phyloP scores from a whole-genome alignment of 2,113 vertebrate species.

The Craseonycteris thonglongyai region DNA sequence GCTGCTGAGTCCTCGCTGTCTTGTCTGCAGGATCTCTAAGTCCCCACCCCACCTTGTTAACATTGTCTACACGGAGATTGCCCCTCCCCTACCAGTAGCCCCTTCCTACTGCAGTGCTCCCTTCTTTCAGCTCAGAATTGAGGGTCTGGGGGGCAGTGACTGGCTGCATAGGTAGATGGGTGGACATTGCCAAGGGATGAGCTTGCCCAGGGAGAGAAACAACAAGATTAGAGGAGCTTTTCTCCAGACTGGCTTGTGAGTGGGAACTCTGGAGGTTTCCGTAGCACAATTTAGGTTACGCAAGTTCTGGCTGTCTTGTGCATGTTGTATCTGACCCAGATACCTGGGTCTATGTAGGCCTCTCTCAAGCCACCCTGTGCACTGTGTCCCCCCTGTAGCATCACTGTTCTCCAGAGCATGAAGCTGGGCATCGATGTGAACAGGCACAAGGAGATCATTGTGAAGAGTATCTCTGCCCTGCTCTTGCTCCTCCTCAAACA shows the following conservation, averaged over 20 bases:
- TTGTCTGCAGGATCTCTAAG: not conserved
- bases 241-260: not conserved
- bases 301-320: not conserved
- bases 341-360: not conserved
- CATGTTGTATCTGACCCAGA: not conserved
- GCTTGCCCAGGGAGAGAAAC: not conserved
- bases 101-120: not conserved
- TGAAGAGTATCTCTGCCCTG: constrained; percentile 93
- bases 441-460: constrained; percentile 97
- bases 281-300: not conserved
- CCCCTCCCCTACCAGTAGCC: not conserved
- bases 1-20: not conserved
- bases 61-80: not conserved
- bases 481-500: constrained; percentile 96
- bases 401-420: constrained; percentile 98
- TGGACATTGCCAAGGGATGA: not conserved
- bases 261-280: not conserved
- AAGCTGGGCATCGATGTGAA: constrained; percentile 97
- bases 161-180: not conserved
- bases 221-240: not conserved
- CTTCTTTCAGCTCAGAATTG: not conserved
- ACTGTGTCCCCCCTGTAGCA: constrained; percentile 73
- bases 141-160: not conserved
- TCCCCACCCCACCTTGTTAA: not conserved
- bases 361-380: not conserved